Base-by-base conservation (phyloP, 2,888 invertebrate genomes). In the Adela reaumurella region DNA sequence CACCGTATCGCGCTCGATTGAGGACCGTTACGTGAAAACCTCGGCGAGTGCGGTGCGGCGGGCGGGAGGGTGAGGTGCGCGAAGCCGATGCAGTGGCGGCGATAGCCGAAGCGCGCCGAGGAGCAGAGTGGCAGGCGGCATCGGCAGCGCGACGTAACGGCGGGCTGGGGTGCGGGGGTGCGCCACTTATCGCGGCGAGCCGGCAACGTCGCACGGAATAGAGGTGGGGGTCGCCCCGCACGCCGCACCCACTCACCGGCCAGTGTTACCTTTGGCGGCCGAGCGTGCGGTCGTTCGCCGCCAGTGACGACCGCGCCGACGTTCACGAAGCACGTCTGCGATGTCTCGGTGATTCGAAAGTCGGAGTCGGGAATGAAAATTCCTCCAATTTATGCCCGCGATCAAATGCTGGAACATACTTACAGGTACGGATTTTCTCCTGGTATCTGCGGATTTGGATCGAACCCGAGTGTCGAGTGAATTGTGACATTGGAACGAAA, bases 341-440 rank as follows among this genome's bases (percentile, higher is more conserved):
- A 74, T 77, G 72, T 73, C 72, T 72, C 73, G 74, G 70, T 74
- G 68, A 72, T 70, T 69, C 71, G 68, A 68, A 77, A 77, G 70
- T 74, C 68, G 67, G 65, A 72, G 65, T 70, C 67, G 74, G 73
- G 74, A 67, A 70, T 81, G 69, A 62, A 64, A 61, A 73, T 70
- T 77, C 68, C 78, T 74, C 65, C 53, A 55, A 67, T 74, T 77
- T 76, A 79, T 79, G 78, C 76, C 68, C 70, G 73, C 79, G 77
- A 74, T 80, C 82, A 80, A 82, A 84, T 82, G 81, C 80, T 84
- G 83, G 84, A 84, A 80, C 83, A 84, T 81, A 84, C 85, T 81
- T 85, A 83, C 79, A 83, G 81, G 79, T 81, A 81, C 69, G 61
- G 61, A 54, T 49, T 29, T 49, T 46, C 65, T 65, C 6, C 62